phyloP scores from a whole-genome alignment of 2,113 vertebrate species.

The Oreocharis arfaki region DNA sequence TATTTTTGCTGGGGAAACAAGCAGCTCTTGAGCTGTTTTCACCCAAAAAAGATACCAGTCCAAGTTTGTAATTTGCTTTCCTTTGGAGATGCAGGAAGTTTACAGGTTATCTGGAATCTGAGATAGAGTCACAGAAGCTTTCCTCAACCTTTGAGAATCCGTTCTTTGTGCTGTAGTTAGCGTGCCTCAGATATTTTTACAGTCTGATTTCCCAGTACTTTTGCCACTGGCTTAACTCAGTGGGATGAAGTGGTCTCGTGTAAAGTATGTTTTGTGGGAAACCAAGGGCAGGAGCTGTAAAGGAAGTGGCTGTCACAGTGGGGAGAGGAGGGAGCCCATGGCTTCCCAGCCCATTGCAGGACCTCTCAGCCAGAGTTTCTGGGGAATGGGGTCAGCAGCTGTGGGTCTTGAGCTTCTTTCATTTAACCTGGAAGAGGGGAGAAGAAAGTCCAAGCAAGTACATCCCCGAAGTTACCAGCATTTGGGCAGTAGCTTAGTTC shows the following conservation, averaged over 20 bases:
- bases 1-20: background rate
- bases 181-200: background rate
- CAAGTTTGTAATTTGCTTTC: background rate
- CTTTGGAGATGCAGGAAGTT: background rate
- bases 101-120: background rate
- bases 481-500: background rate
- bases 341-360: background rate
- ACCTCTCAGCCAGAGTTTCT: background rate
- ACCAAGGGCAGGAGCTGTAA: background rate
- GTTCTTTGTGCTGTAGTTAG: background rate
- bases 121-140: background rate
- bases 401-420: background rate
- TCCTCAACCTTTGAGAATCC: background rate
- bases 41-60: background rate
- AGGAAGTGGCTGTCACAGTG: fast-evolving
- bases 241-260: fast-evolving
- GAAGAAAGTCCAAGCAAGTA: background rate
- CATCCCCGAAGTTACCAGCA: background rate
- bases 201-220: background rate
- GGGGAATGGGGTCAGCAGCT: background rate
- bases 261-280: background rate
- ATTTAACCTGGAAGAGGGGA: background rate
- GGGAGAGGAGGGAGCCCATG: background rate
- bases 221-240: background rate
- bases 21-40: background rate